Evolutionary conservation across 2,797 vertebrate genomes (phyloP).

Genomic region (Anguilla obscura): DNA sequence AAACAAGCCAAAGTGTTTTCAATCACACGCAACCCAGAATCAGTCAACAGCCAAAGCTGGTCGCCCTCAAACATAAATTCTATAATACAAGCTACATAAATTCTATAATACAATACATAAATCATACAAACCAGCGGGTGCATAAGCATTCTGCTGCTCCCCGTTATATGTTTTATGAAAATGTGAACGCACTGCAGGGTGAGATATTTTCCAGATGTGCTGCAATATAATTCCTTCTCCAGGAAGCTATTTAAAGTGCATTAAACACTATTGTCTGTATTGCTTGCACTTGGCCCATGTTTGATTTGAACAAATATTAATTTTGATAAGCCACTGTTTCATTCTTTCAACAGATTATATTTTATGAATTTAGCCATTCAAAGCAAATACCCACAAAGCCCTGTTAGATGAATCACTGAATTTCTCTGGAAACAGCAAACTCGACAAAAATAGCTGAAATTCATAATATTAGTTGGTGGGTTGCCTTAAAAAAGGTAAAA

Average conservation of each 20-base stretch:
- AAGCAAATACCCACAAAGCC: background rate
- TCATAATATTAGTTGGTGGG: background rate
- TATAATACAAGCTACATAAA: background rate
- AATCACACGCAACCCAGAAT: background rate
- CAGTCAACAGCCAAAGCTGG: background rate
- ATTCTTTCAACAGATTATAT: background rate
- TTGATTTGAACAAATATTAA: background rate
- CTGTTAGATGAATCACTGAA: background rate
- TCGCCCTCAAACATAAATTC: background rate
- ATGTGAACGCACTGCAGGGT: background rate
- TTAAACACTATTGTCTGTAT: background rate
- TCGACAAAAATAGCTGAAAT: background rate
- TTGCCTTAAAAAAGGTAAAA: background rate
- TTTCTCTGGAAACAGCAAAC: no score
- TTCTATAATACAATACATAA: background rate
- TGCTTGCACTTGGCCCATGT: background rate
- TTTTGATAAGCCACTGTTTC: background rate
- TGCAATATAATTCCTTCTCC: background rate
- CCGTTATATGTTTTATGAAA: background rate
- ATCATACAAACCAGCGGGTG: background rate
- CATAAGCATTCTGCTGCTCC: background rate
- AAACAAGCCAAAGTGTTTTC: background rate
- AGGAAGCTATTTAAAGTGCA: background rate
- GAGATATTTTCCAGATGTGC: background rate
- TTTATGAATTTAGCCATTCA: background rate